Base-by-base conservation (phyloP, 2,888 invertebrate genomes). In the Papilio protenor region DNA sequence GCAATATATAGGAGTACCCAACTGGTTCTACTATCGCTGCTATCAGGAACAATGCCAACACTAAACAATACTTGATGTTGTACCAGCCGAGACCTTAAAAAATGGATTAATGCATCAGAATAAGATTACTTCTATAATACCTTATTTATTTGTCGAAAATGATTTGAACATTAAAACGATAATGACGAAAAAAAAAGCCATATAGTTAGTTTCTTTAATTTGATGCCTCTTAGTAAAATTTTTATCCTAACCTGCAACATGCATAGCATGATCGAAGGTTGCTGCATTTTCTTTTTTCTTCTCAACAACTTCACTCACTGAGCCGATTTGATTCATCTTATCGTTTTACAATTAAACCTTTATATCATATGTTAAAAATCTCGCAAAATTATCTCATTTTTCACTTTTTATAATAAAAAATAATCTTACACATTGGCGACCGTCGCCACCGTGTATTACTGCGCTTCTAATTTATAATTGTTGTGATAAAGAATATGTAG, bases 11-110 rank as follows among this genome's bases (percentile, higher is more conserved):
- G 79, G 96, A 95, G 84, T 96, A 96, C 10, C 96, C 95, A 83
- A 96, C 93, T 0, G 96, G 95, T 84, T 97, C 96, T 52, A 96
- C 90, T 83, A 96, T 96, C 2, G 96, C 95, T 4, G 95, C 91
- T 91, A 96, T 95, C 4, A 96, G 88, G 83, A 92, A 93, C 52
- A 93, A 75, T 0, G 92, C 87, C 70, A 93, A 81, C 0, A 85
- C 86, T 0, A 92, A 69, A 80, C 89, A 88, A 83, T 91, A 92
- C 70, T 88, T 91, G 61, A 93, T 81, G 81, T 93, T 94, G 85
- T 93, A 94, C 83, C 86, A 85, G 18, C 94, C 94, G 45, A 93
- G 71, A 80, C 94, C 94, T 94, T 87, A 40, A 84, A 86, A 61
- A 59, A 71, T 59, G 18, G 18, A 33, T 55, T 21, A 27, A 33